Evolutionary conservation across 53 echinoderm and acorn worm genomes (phyloP).

Genomic region (Hippasteria phrygiana): DNA sequence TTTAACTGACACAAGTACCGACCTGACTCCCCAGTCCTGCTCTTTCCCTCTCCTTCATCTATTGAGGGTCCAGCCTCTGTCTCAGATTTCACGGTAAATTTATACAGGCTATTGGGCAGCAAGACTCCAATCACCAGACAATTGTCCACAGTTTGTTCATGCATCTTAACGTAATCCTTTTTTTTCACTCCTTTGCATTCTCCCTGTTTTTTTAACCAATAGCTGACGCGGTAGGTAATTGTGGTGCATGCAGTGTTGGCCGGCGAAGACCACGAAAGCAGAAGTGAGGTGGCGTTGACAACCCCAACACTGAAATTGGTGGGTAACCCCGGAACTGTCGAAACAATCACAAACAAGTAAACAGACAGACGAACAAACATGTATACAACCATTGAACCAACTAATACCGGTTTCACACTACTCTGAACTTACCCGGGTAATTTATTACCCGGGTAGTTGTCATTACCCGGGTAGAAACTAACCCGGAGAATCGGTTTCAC

Average conservation of each 20-base stretch:
- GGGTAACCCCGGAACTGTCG: conserved; percentile 31
- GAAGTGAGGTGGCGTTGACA: conserved; percentile 55
- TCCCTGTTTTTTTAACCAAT: neutral
- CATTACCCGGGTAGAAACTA: too few relatives aligned
- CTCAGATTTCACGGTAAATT: neutral
- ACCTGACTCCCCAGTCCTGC: conserved; percentile 1
- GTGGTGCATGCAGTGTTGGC: conserved; percentile 54
- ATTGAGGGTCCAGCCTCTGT: conserved; percentile 15
- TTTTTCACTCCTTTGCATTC: neutral
- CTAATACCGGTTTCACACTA: too few relatives aligned
- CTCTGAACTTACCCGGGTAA: too few relatives aligned
- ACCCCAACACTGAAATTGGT: neutral
- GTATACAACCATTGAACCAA: neutral
- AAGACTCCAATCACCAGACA: conserved; percentile 19
- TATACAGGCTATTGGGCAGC: conserved; percentile 31
- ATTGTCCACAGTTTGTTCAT: neutral
- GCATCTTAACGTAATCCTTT: neutral
- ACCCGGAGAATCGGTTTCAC: too few relatives aligned
- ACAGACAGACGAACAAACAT: conserved; percentile 31
- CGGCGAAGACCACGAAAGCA: conserved; percentile 54
- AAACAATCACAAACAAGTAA: conserved; percentile 29
- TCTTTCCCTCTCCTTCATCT: too few relatives aligned
- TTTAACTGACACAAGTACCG: neutral
- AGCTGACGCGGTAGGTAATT: conserved; percentile 55
- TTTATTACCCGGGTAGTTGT: too few relatives aligned